Conservation (phyloP, 2,888 invertebrate genomes). For the Cheilosia pagana region DNA sequence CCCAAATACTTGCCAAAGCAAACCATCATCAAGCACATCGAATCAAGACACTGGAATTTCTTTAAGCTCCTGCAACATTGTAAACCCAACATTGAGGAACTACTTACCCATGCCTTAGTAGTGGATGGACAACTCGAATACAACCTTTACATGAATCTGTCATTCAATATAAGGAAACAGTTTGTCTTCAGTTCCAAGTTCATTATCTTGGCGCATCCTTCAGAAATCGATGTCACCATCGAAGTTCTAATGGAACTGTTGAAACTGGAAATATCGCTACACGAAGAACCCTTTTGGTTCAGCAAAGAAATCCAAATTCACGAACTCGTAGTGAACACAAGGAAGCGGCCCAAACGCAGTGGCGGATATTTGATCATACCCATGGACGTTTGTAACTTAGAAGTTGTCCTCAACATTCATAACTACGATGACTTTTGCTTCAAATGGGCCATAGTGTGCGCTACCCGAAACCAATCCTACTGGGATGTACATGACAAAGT, state of each 20-base stretch:
- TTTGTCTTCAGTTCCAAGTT: background rate
- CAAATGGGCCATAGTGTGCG: background rate
- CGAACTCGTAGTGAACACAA: background rate
- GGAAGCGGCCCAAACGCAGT: background rate
- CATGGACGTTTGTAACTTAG: background rate
- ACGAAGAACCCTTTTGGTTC: background rate
- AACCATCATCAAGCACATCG: background rate
- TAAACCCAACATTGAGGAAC: background rate
- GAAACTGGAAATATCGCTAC: background rate
- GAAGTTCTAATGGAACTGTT: background rate
- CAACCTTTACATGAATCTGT: background rate
- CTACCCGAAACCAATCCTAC: background rate
- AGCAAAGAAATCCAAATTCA: background rate
- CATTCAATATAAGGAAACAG: background rate
- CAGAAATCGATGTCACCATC: background rate
- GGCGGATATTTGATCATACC: background rate
- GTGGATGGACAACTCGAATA: background rate
- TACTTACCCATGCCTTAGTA: background rate
- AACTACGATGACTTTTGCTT: slow-evolving; percentile 1
- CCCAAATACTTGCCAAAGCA: background rate
- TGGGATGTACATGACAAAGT: background rate
- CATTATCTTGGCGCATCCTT: background rate
- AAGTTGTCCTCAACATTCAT: background rate
- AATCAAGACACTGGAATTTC: background rate
- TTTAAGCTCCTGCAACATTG: background rate